Percentiles rank a stretch among this genome's conserved stretches.
These are phyloP conservation scores for Drosophila rubida DNA, from an alignment of 2,888 invertebrate species.

Conservation along the genomic window DNA sequence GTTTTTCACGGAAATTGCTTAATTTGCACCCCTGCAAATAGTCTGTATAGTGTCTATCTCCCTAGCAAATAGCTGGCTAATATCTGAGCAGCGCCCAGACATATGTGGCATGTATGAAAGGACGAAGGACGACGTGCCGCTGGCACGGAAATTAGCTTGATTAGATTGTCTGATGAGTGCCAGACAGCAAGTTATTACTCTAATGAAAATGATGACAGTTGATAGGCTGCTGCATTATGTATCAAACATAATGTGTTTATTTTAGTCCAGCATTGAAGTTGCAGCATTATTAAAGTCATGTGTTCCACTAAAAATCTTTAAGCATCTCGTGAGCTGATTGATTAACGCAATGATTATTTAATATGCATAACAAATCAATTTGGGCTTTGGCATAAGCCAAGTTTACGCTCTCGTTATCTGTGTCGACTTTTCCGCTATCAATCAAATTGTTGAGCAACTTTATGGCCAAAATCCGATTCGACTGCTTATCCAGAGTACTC, in stretches of 20 bases:
- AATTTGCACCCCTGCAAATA: conserved; percentile 21
- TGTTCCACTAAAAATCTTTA: background rate
- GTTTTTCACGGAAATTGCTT: conserved; percentile 37
- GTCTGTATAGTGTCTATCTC: background rate
- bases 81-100: conserved; percentile 15
- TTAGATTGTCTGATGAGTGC: conserved; percentile 40
- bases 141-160: conserved; percentile 50
- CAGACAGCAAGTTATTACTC: conserved; percentile 25
- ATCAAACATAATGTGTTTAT: background rate
- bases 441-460: conserved; percentile 19
- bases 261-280: background rate
- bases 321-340: background rate
- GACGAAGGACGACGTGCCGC: conserved; percentile 10
- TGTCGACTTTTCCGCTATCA: background rate
- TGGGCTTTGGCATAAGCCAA: background rate
- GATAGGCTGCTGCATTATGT: conserved; percentile 1
- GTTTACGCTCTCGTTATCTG: background rate
- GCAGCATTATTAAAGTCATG: background rate
- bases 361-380: background rate
- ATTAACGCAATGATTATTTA: conserved; percentile 1
- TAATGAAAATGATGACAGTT: conserved; percentile 8
- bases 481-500: conserved; percentile 25
- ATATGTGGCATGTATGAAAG: background rate
- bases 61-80: conserved; percentile 6
- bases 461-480: conserved; percentile 12